Percentiles rank a stretch among this genome's conserved stretches.
Conservation (phyloP, 64 coral and sea anemone genomes). For the Montipora capricornis region DNA sequence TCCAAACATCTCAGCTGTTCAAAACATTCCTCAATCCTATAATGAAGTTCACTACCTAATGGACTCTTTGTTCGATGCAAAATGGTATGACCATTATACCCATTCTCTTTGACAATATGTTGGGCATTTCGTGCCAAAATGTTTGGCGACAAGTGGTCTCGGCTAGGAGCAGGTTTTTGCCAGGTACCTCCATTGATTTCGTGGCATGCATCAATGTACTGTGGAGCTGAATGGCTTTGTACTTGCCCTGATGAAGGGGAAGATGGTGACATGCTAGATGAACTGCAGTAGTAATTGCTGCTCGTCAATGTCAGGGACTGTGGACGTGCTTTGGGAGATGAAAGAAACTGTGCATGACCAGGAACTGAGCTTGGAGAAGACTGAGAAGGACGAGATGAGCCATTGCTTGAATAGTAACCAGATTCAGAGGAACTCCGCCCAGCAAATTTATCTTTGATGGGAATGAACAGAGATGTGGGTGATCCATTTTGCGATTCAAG, state of each 20-base stretch:
- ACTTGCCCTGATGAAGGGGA: slow-evolving; percentile 77
- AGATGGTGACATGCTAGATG: slow-evolving; percentile 91
- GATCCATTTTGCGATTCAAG: slow-evolving; percentile 74
- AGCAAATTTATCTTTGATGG: slow-evolving; percentile 75
- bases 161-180: slow-evolving; percentile 3
- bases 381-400: slow-evolving; percentile 61
- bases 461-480: slow-evolving; percentile 76
- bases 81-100: slow-evolving; percentile 52
- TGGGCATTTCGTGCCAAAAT: slow-evolving; percentile 37
- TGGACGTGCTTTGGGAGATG: slow-evolving; percentile 71
- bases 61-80: slow-evolving; percentile 67
- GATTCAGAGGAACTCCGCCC: slow-evolving; percentile 91
- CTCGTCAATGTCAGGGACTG: slow-evolving; percentile 62
- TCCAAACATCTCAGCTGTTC: slow-evolving; percentile 92
- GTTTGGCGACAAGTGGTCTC: slow-evolving; percentile 55
- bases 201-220: neutral
- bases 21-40: slow-evolving; percentile 93
- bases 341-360: slow-evolving; percentile 35
- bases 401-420: slow-evolving; percentile 88
- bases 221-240: slow-evolving; percentile 45
- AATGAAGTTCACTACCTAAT: slow-evolving; percentile 86
- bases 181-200: slow-evolving; percentile 20
- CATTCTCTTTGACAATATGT: slow-evolving; percentile 42
- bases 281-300: slow-evolving; percentile 76
- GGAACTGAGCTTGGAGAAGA: slow-evolving; percentile 74